Evolutionary conservation across 2,888 invertebrate species (phyloP).

Genomic region (Thereva unica): DNA sequence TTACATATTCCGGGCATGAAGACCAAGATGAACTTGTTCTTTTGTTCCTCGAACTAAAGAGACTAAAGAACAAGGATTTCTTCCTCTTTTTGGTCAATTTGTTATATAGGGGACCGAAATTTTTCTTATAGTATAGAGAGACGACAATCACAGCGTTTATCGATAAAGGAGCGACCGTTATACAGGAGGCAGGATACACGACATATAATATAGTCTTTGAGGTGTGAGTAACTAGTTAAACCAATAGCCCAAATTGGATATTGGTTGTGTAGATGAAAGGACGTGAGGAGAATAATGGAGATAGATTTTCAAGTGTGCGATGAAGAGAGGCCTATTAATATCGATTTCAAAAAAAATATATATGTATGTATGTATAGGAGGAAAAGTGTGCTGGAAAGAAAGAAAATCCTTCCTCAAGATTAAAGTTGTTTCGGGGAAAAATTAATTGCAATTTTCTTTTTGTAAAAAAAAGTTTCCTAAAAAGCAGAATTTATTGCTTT

Average conservation of each 20-base stretch:
- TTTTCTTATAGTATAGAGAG: neutral
- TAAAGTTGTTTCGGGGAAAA: too few species aligned
- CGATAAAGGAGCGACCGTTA: neutral
- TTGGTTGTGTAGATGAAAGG: constrained; percentile 37
- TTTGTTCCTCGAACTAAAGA: neutral
- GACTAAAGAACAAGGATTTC: too few species aligned
- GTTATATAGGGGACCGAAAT: neutral
- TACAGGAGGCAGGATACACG: neutral
- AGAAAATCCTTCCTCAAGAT: too few species aligned
- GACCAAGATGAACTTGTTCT: neutral
- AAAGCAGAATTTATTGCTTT: too few species aligned
- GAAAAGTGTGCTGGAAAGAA: too few species aligned
- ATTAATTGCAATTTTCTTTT: too few species aligned
- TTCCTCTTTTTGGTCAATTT: too few species aligned
- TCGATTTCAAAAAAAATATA: too few species aligned
- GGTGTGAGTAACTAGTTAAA: constrained; percentile 29
- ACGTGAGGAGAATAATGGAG: constrained; percentile 44
- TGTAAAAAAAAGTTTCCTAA: too few species aligned
- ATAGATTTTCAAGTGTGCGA: too few species aligned
- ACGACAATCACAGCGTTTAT: neutral
- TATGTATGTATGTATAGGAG: too few species aligned
- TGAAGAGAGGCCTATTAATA: too few species aligned
- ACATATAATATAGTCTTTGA: neutral
- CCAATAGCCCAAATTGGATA: constrained; percentile 44
- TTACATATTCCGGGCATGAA: neutral